Evolutionary conservation across 1,140 invertebrate genomes (phyloP), one percentile per base, ranked within the genome.

Genomic region (Meloidogyne exigua): DNA sequence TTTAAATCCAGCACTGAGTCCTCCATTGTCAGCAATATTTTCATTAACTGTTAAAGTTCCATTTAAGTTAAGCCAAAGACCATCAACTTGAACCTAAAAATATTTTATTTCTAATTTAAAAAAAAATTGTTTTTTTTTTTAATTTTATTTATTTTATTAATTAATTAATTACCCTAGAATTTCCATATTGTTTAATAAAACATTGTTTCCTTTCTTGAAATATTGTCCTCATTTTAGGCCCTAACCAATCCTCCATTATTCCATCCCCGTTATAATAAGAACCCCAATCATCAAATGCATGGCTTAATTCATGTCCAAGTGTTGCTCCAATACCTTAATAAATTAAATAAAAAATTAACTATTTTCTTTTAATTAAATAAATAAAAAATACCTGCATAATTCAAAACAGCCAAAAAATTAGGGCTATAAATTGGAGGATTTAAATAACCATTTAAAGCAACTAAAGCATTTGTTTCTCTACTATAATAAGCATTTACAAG

Each of bases 1-100:
- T 32, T 23, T 36, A 42, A 68, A 68, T 18, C 18, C 39, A 21
- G 66, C 66, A 18, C n/a, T 42, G 7, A 68, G 18, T 32, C 66
- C 66, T 32, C 66, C 66, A 42, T 68, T 68, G 21, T 68, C 66
- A 10, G 66, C 66, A 42, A 68, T 68, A 42, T 68, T 68, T 42
- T 68, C 66, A 68, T 68, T 68, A 32, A 42, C 28, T 9, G 66
- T 68, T 42, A 68, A 42, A 21, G 66, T 36, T 42, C 66, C 66
- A n/a, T 68, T 68, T 42, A 68, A 32, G 9, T 68, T 32, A 32
- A 32, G n/a, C 66, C 66, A 32, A 21, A 42, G 21, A 68, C 66
- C 28, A 18, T 68, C 66, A 9, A 32, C 21, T 68, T 32, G 66
- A 1, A 68, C 66, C 28, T 32, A 32, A n/a, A n/a, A n/a, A n/a